Base-by-base conservation (phyloP, 1,140 invertebrate genomes). In the Lordiphosa stackelbergi region DNA sequence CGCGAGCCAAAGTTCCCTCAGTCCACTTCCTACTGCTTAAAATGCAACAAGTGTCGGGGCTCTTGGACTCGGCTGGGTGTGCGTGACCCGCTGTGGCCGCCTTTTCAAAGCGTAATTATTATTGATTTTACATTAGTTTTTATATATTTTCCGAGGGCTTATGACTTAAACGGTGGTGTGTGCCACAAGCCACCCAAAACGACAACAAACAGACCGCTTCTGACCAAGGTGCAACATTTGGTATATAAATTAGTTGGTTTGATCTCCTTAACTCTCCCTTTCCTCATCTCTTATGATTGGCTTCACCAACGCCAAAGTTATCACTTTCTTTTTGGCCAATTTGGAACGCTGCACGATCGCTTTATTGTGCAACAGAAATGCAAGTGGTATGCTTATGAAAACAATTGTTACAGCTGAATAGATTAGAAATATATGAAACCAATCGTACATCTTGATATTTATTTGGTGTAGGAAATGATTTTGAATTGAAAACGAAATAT, bases 121-220 rank as follows among this genome's bases (percentile, higher is more conserved):
- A 81, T 81, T 81, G 75, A 81, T 81, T 81, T 83, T 69, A 79
- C 56, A 79, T 79, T 79, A 79, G 75, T 69, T 57, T 48, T 66
- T 59, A 61, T 70, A 45, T 41, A 35, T 51, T 37, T 13, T 31
- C 28, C 22, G 43, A 62, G 61, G 63, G 35, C 62, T 75, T 69
- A 75, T 58, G 58, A 24, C 46, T 65, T 74, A 61, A 72, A 75
- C 5, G 74, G 56, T 5, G 74, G 56, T 74, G 70, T 74, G 74
- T 81, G 74, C 70, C 72, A 55, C 54, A 47, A 56, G 42, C 40
- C 40, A 46, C 16, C 34, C 56, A 73, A 57, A 9, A 36, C 19
- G 38, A 43, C 43, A 43, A 43, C 40, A 47, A 38, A 61, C 38
- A 60, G n/a, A 54, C 51, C n/a, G 49, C 9, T 11, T 24, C 11